Conservation (phyloP, 2,113 vertebrate genomes). For the Gambusia affinis region DNA sequence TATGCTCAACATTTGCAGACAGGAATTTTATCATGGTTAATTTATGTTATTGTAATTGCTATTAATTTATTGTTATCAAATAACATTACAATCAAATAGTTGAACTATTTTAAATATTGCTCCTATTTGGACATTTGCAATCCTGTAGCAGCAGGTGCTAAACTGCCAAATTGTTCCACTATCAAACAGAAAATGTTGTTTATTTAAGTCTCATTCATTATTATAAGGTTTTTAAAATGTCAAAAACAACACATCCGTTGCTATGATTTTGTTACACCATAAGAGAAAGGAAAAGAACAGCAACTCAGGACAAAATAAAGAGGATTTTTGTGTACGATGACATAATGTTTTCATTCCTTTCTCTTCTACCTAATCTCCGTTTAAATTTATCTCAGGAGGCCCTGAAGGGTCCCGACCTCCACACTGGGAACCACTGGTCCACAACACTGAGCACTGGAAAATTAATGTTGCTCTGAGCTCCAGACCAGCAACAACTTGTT, state of each 20-base stretch:
- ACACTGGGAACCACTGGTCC: conserved; percentile 4
- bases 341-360: not conserved
- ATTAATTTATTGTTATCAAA: not conserved
- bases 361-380: not conserved
- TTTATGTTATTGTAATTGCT: not conserved
- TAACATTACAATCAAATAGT: not conserved
- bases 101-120: not conserved
- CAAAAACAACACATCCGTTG: not conserved
- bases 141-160: not conserved
- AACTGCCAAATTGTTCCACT: not conserved
- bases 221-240: not conserved
- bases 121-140: not conserved
- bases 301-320: conserved; percentile 13
- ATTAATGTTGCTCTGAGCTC: not conserved
- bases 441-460: conserved; percentile 12
- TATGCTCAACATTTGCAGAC: too few species aligned
- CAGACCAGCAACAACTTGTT: conserved; percentile 1
- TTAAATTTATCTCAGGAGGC: conserved; percentile 4
- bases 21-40: too few species aligned
- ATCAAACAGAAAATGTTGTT: not conserved
- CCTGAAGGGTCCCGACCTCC: not conserved
- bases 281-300: not conserved
- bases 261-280: not conserved
- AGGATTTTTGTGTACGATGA: conserved; percentile 1
- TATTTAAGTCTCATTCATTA: not conserved